phyloP scores from a whole-genome alignment of 2,888 invertebrate species.

The Drosophila pullipes region DNA sequence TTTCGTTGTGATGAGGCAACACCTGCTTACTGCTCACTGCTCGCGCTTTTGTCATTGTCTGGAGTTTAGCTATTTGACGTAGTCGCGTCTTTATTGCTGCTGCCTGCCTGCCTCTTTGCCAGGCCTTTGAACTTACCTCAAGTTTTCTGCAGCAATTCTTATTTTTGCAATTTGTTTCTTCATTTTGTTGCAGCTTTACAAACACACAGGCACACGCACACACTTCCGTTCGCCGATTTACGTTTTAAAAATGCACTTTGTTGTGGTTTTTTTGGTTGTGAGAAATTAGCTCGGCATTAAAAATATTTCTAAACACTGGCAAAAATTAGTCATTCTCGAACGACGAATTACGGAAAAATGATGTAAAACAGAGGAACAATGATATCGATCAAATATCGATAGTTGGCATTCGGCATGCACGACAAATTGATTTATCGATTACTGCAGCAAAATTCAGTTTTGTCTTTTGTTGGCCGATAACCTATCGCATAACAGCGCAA shows the following conservation, averaged over 20 bases:
- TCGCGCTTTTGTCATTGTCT: constrained; percentile 40
- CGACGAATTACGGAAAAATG: constrained; percentile 68
- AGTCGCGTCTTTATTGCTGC: constrained; percentile 31
- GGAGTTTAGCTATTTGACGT: constrained; percentile 38
- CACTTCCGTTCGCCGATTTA: constrained; percentile 42
- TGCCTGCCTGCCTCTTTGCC: constrained; percentile 14
- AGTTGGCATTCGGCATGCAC: background rate
- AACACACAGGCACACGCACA: constrained; percentile 29
- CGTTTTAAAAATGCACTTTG: constrained; percentile 49
- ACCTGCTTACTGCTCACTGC: constrained; percentile 53
- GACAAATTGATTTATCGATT: constrained; percentile 18
- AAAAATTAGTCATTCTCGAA: constrained; percentile 76
- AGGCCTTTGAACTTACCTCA: constrained; percentile 83
- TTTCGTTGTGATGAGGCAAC: constrained; percentile 72
- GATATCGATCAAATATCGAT: constrained; percentile 46
- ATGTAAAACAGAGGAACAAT: constrained; percentile 44
- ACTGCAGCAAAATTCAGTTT: background rate
- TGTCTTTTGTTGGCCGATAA: background rate
- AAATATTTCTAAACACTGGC: constrained; percentile 67
- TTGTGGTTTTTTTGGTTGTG: constrained; percentile 47
- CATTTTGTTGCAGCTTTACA: constrained; percentile 76
- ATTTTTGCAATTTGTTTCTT: constrained; percentile 86
- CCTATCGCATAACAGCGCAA: background rate
- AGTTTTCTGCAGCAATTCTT: constrained; percentile 85
- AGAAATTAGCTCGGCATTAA: constrained; percentile 70